A percentile compares a stretch with the other conserved stretches of the same genome.
phyloP scores from a whole-genome alignment of 2,113 vertebrate species.

The Xiphophorus hellerii region DNA sequence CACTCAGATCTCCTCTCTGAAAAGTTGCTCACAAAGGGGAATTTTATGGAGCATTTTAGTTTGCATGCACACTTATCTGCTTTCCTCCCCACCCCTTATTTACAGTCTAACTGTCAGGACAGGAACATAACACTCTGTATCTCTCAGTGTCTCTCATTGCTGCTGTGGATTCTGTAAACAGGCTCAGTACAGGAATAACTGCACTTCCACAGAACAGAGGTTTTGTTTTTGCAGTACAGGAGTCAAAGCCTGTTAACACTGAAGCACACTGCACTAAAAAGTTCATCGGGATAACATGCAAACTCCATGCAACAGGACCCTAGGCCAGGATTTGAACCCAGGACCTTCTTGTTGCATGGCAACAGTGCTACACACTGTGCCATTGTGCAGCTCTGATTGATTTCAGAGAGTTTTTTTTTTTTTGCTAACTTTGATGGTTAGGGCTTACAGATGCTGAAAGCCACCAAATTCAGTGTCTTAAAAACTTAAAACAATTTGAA shows the following conservation, averaged over 20 bases:
- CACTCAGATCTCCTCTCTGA: background rate
- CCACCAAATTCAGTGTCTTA: too few relatives aligned
- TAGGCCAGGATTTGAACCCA: too few relatives aligned
- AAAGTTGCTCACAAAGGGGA: background rate
- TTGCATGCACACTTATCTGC: background rate
- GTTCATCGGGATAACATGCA: too few relatives aligned
- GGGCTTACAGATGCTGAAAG: too few relatives aligned
- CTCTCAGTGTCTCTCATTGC: background rate
- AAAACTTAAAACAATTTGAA: too few relatives aligned
- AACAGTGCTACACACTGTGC: too few relatives aligned
- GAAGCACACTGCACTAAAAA: too few relatives aligned
- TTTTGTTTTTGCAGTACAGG: background rate
- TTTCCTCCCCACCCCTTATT: background rate
- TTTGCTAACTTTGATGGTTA: too few relatives aligned
- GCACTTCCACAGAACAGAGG: background rate
- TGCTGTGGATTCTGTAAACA: slow-evolving; percentile 1
- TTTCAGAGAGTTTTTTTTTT: too few relatives aligned
- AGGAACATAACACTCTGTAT: background rate
- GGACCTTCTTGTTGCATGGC: too few relatives aligned
- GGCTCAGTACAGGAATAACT: background rate
- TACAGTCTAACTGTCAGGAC: background rate
- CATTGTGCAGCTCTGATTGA: too few relatives aligned
- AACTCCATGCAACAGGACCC: too few relatives aligned
- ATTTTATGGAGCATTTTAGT: background rate
- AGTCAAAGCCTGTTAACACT: background rate